Percentiles rank a stretch among this genome's conserved stretches.
phyloP scores from a whole-genome alignment of 2,888 invertebrate species.

The Lutraria lutraria region DNA sequence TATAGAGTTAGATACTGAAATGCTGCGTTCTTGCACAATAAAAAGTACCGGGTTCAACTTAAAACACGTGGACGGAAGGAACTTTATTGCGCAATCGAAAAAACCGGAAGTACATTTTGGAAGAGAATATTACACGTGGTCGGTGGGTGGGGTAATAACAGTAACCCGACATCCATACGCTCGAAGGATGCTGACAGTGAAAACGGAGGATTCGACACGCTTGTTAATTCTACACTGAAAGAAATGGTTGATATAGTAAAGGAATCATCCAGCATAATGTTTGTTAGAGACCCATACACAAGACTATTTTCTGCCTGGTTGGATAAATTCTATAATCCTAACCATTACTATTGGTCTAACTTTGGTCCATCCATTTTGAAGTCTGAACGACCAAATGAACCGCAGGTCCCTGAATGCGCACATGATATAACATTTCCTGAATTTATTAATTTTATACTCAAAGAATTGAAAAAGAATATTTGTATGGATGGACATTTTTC shows the following conservation, averaged over 20 bases:
- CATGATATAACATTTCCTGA: slow-evolving; percentile 72
- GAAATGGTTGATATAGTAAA: slow-evolving; percentile 24
- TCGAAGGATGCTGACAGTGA: slow-evolving; percentile 39
- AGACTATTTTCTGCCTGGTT: slow-evolving; percentile 73
- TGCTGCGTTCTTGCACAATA: not conserved
- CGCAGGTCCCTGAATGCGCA: slow-evolving; percentile 58
- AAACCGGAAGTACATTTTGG: slow-evolving; percentile 76
- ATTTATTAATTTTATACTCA: slow-evolving; percentile 66
- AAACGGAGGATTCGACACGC: slow-evolving; percentile 40
- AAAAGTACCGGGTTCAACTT: slow-evolving; percentile 28
- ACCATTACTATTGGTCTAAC: slow-evolving; percentile 66
- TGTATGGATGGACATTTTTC: slow-evolving; percentile 71
- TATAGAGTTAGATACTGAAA: not conserved
- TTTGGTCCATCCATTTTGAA: slow-evolving; percentile 55
- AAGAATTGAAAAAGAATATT: slow-evolving; percentile 41
- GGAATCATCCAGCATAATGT: slow-evolving; percentile 51
- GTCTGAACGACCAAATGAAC: slow-evolving; percentile 25
- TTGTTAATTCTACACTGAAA: slow-evolving; percentile 41
- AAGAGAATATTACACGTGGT: slow-evolving; percentile 68
- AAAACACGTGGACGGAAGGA: slow-evolving; percentile 43
- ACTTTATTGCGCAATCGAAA: slow-evolving; percentile 74
- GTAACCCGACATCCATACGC: slow-evolving; percentile 39
- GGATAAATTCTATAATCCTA: slow-evolving; percentile 73
- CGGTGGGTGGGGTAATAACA: slow-evolving; percentile 50
- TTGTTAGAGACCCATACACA: slow-evolving; percentile 71